These are phyloP conservation scores for Salvelinus sp. DNA, from an alignment of 2,113 vertebrate species.

Conservation along the genomic window DNA sequence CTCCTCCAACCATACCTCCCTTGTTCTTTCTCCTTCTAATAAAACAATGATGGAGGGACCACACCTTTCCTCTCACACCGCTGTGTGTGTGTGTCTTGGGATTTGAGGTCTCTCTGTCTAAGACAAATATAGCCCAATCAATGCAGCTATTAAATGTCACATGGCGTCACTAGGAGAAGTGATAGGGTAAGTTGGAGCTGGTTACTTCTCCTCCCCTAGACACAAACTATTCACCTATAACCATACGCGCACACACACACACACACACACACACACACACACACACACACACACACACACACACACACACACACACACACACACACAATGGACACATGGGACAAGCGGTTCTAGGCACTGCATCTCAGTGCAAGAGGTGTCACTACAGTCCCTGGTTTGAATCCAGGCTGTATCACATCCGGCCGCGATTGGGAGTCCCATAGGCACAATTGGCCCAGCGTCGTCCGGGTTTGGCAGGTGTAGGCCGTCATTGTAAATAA, in stretches of 20 bases:
- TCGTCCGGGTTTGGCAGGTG: too few relatives aligned
- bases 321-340: too few relatives aligned
- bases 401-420: too few relatives aligned
- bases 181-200: too few relatives aligned
- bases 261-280: conserved; percentile 12
- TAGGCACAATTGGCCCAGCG: too few relatives aligned
- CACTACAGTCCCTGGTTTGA: too few relatives aligned
- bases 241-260: not conserved
- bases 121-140: conserved; percentile 41
- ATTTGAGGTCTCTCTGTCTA: conserved; percentile 27
- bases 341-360: too few relatives aligned
- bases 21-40: conserved; percentile 33
- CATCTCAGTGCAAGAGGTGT: too few relatives aligned
- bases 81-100: conserved; percentile 23
- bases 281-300: conserved; percentile 17
- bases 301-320: conserved; percentile 4
- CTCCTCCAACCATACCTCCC: not conserved
- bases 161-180: conserved; percentile 8
- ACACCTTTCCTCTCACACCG: conserved; percentile 57
- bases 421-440: too few relatives aligned
- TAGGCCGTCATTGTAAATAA: too few relatives aligned
- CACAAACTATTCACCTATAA: not conserved
- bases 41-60: conserved; percentile 52
- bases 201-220: conserved; percentile 26
- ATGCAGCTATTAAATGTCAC: conserved; percentile 39